Evolutionary conservation across 2,888 invertebrate species (phyloP).

Genomic region (Rhingia campestris): DNA sequence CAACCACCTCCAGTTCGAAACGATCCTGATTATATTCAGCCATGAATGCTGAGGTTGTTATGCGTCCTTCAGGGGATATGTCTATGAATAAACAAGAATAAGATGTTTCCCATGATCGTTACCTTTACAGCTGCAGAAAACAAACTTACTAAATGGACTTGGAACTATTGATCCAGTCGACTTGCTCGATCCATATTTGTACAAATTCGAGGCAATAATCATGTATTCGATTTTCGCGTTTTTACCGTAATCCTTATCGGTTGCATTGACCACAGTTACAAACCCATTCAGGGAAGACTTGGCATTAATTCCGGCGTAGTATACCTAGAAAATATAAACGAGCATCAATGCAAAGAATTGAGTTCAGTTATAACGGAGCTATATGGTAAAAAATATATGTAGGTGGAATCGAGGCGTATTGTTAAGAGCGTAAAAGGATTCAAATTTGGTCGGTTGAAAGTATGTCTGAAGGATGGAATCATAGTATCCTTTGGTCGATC

Average conservation of each 20-base stretch:
- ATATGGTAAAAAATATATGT: background rate
- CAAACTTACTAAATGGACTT: conserved; percentile 87
- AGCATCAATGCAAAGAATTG: background rate
- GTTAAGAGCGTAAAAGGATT: no score
- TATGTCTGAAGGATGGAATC: no score
- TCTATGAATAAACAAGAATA: conserved; percentile 67
- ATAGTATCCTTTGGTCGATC: no score
- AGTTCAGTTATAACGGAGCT: background rate
- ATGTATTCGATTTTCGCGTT: conserved; percentile 93
- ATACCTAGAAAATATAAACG: conserved; percentile 75
- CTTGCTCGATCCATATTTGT: conserved; percentile 89
- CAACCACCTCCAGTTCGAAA: conserved; percentile 92
- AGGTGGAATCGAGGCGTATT: no score
- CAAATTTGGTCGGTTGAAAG: no score
- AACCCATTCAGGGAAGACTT: conserved; percentile 90
- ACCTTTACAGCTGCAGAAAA: no score
- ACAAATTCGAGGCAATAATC: conserved; percentile 91
- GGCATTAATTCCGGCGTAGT: conserved; percentile 87
- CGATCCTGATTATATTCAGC: conserved; percentile 94
- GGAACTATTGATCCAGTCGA: conserved; percentile 94
- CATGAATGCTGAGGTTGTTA: conserved; percentile 90
- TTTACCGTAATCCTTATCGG: conserved; percentile 91
- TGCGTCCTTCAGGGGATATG: conserved; percentile 81
- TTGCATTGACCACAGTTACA: conserved; percentile 89
- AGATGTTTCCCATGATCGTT: background rate